A percentile compares a stretch with the other conserved stretches of the same genome.
phyloP scores from a whole-genome alignment of 2,113 vertebrate genomes.

The Zootoca vivipara region DNA sequence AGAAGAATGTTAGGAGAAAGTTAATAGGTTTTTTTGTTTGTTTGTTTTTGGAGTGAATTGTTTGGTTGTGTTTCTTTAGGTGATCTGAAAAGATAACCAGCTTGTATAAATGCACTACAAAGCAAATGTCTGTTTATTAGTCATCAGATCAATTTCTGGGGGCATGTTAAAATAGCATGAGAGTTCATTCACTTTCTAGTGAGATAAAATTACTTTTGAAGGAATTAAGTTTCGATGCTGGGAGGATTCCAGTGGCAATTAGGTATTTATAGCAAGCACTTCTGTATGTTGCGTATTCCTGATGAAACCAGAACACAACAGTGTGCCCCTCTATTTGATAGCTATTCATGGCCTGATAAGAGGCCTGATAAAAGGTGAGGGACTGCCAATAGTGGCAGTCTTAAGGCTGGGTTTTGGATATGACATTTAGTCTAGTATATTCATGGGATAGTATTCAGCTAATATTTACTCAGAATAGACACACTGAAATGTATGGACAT shows the following conservation, averaged over 20 bases:
- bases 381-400: background rate
- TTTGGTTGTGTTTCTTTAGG: background rate
- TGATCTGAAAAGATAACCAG: background rate
- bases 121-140: constrained; percentile 31
- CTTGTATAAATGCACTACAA: constrained; percentile 19
- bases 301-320: background rate
- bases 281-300: background rate
- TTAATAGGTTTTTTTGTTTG: too few species aligned
- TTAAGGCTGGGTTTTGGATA: background rate
- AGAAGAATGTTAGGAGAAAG: background rate
- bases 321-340: background rate
- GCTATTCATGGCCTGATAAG: background rate
- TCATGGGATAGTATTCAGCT: background rate
- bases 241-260: constrained; percentile 41
- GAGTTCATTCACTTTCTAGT: constrained; percentile 47
- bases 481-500: too few species aligned
- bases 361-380: background rate
- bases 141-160: constrained; percentile 58
- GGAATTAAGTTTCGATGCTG: constrained; percentile 54
- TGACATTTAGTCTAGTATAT: background rate
- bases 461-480: background rate
- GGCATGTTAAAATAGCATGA: constrained; percentile 40
- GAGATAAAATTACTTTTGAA: constrained; percentile 65
- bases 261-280: constrained; percentile 26
- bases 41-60: background rate